phyloP scores from a whole-genome alignment of 2,888 invertebrate genomes.

The Patella pellucida region DNA sequence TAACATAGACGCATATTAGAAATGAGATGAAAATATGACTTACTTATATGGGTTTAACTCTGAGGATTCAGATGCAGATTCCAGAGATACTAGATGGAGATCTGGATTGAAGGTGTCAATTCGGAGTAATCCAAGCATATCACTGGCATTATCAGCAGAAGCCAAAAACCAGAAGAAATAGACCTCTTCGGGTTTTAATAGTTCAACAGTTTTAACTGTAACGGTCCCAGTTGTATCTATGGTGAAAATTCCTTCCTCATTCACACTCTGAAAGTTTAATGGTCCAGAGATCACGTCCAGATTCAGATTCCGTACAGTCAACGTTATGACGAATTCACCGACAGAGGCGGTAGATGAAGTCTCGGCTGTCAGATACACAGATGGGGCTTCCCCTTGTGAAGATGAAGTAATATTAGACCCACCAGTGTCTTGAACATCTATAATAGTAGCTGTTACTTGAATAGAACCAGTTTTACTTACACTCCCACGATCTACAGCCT shows the following conservation, averaged over 20 bases:
- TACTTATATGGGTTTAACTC: neutral
- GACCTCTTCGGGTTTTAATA: conserved; percentile 24
- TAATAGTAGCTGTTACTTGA: conserved; percentile 34
- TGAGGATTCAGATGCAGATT: neutral
- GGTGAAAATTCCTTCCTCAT: conserved; percentile 29
- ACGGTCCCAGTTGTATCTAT: conserved; percentile 42
- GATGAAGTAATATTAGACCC: conserved; percentile 4
- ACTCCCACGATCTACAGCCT: conserved; percentile 38
- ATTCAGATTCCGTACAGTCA: conserved; percentile 27
- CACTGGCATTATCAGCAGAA: neutral
- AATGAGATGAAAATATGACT: neutral
- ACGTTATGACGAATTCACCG: conserved; percentile 33
- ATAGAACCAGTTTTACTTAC: conserved; percentile 32
- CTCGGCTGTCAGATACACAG: conserved; percentile 39
- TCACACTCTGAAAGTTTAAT: neutral
- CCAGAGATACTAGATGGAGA: conserved; percentile 30
- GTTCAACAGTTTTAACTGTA: conserved; percentile 26
- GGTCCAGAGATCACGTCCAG: neutral
- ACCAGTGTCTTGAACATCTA: conserved; percentile 41
- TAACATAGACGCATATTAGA: neutral
- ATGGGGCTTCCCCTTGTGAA: neutral
- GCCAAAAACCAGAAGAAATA: conserved; percentile 31
- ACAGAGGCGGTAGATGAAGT: conserved; percentile 33
- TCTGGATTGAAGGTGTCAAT: conserved; percentile 40
- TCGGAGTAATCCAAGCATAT: conserved; percentile 35